Evolutionary conservation across 2,888 invertebrate species (phyloP).

Genomic region (Cheilosia soror): DNA sequence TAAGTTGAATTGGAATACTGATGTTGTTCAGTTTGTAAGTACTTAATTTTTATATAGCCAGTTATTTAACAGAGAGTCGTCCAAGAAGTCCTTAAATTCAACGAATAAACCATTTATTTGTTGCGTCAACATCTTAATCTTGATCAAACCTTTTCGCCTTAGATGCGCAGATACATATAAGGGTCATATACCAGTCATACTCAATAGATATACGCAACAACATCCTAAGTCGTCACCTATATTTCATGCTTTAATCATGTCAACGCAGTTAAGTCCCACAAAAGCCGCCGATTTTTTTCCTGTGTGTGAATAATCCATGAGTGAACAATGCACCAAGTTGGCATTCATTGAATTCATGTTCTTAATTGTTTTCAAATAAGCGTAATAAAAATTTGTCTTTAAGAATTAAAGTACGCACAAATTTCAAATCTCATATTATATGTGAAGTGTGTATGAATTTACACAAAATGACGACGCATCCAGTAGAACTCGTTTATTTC

Average conservation of each 20-base stretch:
- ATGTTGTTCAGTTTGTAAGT: too few relatives aligned
- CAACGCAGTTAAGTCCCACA: background rate
- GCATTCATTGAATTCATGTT: conserved; percentile 30
- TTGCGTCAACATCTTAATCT: background rate
- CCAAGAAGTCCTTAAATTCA: too few relatives aligned
- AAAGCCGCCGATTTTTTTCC: conserved; percentile 5
- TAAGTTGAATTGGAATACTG: background rate
- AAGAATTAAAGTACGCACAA: conserved; percentile 28
- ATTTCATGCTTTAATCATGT: background rate
- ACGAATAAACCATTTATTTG: background rate
- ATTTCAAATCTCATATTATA: background rate
- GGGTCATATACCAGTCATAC: background rate
- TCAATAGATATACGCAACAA: background rate
- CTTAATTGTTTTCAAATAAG: conserved; percentile 51
- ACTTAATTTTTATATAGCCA: too few relatives aligned
- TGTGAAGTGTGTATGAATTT: background rate
- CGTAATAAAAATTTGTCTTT: conserved; percentile 44
- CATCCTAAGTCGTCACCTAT: background rate
- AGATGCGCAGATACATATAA: background rate
- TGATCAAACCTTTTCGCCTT: background rate
- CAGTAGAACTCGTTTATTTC: conserved; percentile 61
- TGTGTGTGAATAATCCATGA: conserved; percentile 62
- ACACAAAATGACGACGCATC: conserved; percentile 45
- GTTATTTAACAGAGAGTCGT: too few relatives aligned
- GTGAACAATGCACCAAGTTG: conserved; percentile 33